These are phyloP conservation scores for Blastomussa wellsi DNA, from an alignment of 92 coral and sea anemone species.

Conservation along the genomic window DNA sequence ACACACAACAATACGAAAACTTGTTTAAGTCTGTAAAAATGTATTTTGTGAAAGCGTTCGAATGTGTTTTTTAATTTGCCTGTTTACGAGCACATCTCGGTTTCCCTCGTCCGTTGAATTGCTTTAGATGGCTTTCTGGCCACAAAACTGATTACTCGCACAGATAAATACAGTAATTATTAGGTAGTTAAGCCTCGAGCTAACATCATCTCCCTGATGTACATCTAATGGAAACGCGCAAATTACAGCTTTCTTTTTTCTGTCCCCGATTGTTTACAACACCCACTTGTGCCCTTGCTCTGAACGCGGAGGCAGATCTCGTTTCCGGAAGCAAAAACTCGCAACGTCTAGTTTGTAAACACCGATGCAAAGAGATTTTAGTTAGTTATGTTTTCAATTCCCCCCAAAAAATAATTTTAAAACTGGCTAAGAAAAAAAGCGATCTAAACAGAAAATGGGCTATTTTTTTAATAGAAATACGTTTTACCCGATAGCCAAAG, in stretches of 20 bases:
- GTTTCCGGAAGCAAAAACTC: conserved; percentile 33
- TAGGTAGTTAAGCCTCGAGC: conserved; percentile 50
- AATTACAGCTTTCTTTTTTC: conserved; percentile 18
- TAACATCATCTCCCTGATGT: conserved; percentile 47
- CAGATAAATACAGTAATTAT: conserved; percentile 48
- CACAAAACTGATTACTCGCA: conserved; percentile 37
- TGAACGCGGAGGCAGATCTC: conserved; percentile 5
- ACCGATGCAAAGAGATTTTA: not conserved
- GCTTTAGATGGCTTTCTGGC: conserved; percentile 17
- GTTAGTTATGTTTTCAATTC: not conserved
- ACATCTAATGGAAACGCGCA: conserved; percentile 42
- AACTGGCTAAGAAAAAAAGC: not conserved
- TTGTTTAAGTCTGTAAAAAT: conserved; percentile 25
- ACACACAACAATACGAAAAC: conserved; percentile 8
- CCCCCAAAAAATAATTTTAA: not conserved
- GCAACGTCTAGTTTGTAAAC: conserved; percentile 29
- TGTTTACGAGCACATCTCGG: not conserved
- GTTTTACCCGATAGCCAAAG: conserved; percentile 30
- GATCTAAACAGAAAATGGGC: not conserved
- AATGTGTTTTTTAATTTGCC: not conserved
- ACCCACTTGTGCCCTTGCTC: conserved; percentile 31
- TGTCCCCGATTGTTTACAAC: conserved; percentile 20
- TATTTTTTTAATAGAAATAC: not conserved
- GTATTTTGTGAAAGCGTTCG: not conserved
- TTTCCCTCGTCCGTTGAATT: conserved; percentile 12